Conservation (phyloP, 2,113 vertebrate genomes). For the Labeo rohita region DNA sequence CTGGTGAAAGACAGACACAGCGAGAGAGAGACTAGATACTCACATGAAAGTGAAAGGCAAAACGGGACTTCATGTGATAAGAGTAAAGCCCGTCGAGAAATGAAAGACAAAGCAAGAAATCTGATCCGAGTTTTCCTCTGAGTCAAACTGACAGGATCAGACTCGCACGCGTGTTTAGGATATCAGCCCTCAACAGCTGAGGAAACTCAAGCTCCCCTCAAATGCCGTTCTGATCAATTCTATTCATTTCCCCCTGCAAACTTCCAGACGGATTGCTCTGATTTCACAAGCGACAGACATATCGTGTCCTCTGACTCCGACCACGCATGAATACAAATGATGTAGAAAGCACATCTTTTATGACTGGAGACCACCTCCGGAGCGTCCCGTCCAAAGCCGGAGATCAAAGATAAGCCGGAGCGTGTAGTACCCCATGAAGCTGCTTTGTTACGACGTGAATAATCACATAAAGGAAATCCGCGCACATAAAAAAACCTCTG, state of each 20-base stretch:
- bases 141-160: slow-evolving; percentile 64
- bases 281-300: slow-evolving; percentile 62
- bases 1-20: slow-evolving; percentile 37
- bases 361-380: slow-evolving; percentile 50
- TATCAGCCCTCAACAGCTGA: slow-evolving; percentile 59
- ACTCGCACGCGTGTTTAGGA: slow-evolving; percentile 62
- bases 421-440: background rate
- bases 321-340: slow-evolving; percentile 67
- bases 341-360: slow-evolving; percentile 56
- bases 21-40: slow-evolving; percentile 29
- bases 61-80: slow-evolving; percentile 64
- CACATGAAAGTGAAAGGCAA: slow-evolving; percentile 31
- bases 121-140: slow-evolving; percentile 65
- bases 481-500: background rate
- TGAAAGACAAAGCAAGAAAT: slow-evolving; percentile 69
- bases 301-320: slow-evolving; percentile 48
- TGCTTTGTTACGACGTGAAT: slow-evolving; percentile 40
- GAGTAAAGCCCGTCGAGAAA: slow-evolving; percentile 64
- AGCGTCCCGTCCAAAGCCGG: slow-evolving; percentile 27
- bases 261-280: slow-evolving; percentile 36
- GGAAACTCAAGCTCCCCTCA: slow-evolving; percentile 66
- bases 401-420: slow-evolving; percentile 50
- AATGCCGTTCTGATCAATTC: slow-evolving; percentile 69
- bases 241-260: slow-evolving; percentile 34
- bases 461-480: slow-evolving; percentile 33